These are phyloP conservation scores for Corvus hawaiiensis DNA, from an alignment of 2,113 vertebrate genomes.

Conservation along the genomic window DNA sequence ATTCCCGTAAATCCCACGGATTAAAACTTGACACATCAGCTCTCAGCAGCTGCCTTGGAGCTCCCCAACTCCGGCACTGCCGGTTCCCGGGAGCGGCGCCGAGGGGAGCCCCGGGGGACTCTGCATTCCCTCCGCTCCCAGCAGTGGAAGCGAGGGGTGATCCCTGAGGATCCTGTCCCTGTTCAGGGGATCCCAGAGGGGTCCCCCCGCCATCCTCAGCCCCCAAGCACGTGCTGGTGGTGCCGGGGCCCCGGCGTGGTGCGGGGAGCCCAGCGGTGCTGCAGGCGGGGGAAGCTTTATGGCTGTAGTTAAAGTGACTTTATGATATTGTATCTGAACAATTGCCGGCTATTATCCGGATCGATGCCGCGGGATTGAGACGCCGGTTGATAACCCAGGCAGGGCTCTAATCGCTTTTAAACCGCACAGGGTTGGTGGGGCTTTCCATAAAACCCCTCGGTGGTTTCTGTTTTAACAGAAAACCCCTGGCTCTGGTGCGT, in stretches of 20 bases:
- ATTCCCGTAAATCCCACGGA: rapidly evolving
- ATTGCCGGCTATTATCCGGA: conserved; percentile 60
- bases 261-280: neutral
- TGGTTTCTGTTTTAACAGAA: neutral
- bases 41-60: neutral
- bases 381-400: conserved; percentile 34
- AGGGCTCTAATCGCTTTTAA: neutral
- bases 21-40: neutral
- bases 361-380: conserved; percentile 47
- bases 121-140: rapidly evolving
- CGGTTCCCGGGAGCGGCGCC: rapidly evolving
- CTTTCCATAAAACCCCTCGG: neutral
- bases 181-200: neutral
- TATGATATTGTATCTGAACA: conserved; percentile 56
- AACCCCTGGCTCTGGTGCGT: rapidly evolving
- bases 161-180: neutral
- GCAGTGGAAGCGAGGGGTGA: rapidly evolving
- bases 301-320: conserved; percentile 48
- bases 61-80: rapidly evolving
- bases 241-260: neutral
- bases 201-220: neutral
- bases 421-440: neutral
- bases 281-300: conserved; percentile 47
- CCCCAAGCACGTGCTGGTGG: rapidly evolving
- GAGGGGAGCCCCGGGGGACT: rapidly evolving